Evolutionary conservation across 53 echinoderm and acorn worm genomes (phyloP).

Genomic region (Echinarachnius parma): DNA sequence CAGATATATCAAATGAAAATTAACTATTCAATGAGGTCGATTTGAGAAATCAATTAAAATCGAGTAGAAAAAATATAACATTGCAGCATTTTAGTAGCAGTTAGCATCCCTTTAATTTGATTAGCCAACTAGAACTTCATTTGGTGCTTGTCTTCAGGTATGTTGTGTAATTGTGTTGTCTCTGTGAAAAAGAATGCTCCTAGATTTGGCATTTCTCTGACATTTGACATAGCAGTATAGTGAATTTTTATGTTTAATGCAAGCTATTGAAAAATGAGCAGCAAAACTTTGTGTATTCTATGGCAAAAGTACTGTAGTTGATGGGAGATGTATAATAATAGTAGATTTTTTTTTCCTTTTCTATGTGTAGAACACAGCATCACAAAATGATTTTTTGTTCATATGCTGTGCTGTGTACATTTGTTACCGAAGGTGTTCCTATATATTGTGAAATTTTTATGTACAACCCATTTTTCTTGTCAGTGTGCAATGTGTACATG

Average conservation of each 20-base stretch:
- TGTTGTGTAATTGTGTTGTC: neutral
- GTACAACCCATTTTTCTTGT: conserved; percentile 50
- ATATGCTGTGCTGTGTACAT: conserved; percentile 31
- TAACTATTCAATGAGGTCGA: too few species aligned
- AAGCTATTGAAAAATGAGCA: conserved; percentile 17
- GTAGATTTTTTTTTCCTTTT: conserved; percentile 21
- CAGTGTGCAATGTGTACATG: conserved; percentile 57
- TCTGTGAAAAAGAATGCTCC: too few species aligned
- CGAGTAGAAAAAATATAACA: conserved; percentile 5
- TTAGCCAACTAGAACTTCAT: neutral
- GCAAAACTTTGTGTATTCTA: conserved; percentile 37
- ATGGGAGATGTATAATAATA: conserved; percentile 1
- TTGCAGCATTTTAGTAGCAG: conserved; percentile 39
- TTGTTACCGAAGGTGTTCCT: conserved; percentile 39
- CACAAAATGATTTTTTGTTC: conserved; percentile 26
- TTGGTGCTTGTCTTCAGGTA: neutral
- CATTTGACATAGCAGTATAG: too few species aligned
- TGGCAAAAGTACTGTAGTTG: conserved; percentile 47
- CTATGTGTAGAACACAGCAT: conserved; percentile 44
- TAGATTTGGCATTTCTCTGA: too few species aligned
- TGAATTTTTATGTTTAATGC: conserved; percentile 30
- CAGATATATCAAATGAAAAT: too few species aligned
- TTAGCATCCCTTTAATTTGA: neutral
- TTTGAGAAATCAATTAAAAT: too few species aligned
- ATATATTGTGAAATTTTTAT: conserved; percentile 50